These are phyloP conservation scores for Salmo trutta DNA, from an alignment of 2,797 vertebrate genomes.

Conservation along the genomic window DNA sequence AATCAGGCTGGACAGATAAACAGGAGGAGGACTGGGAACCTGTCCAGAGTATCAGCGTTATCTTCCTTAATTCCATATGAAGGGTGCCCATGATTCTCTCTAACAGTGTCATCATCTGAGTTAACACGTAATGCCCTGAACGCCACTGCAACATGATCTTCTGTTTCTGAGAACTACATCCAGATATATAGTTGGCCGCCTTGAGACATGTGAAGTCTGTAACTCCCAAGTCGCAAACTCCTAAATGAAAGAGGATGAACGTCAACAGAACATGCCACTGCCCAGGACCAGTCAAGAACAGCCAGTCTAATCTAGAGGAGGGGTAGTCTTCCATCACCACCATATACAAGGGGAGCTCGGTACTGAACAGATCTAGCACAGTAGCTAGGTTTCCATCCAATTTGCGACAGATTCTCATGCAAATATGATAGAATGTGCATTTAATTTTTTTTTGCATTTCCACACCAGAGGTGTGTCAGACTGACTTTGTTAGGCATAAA, in stretches of 20 bases:
- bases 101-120: background rate
- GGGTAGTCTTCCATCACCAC: background rate
- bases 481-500: too few species aligned
- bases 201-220: too few species aligned
- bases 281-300: too few species aligned
- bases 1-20: conserved; percentile 9
- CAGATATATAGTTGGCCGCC: background rate
- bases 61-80: conserved; percentile 20
- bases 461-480: too few species aligned
- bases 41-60: conserved; percentile 21
- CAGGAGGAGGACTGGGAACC: conserved; percentile 20
- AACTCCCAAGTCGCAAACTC: too few species aligned
- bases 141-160: background rate
- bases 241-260: too few species aligned
- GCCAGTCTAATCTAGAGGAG: background rate
- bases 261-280: too few species aligned
- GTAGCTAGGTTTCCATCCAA: too few species aligned
- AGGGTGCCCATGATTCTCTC: background rate
- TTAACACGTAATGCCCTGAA: background rate
- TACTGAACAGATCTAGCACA: too few species aligned
- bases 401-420: too few species aligned
- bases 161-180: background rate
- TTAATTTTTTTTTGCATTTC: too few species aligned
- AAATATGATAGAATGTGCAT: too few species aligned
- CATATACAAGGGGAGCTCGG: background rate